These are phyloP conservation scores for Adelosebastes latens DNA, from an alignment of 2,797 vertebrate species.

Conservation along the genomic window DNA sequence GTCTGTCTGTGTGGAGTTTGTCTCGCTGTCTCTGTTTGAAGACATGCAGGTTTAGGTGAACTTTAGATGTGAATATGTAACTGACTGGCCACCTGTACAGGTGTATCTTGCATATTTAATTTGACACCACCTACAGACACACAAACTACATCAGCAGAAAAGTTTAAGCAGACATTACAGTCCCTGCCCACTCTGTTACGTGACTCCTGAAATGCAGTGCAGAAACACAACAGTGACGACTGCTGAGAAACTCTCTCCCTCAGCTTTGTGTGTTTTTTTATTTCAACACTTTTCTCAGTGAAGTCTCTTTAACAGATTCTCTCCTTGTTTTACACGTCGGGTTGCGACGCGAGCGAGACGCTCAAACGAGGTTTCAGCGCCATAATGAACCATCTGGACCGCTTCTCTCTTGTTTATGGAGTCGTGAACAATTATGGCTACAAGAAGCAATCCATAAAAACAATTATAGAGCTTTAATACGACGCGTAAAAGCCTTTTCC, in stretches of 20 bases:
- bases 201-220: neutral
- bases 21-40: neutral
- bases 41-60: neutral
- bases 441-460: constrained; percentile 56
- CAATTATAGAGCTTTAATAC: constrained; percentile 41
- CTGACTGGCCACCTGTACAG: neutral
- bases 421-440: constrained; percentile 50
- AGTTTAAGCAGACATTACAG: neutral
- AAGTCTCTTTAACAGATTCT: constrained; percentile 11
- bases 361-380: neutral
- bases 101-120: neutral
- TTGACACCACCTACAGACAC: neutral
- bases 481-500: constrained; percentile 20
- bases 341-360: neutral
- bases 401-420: constrained; percentile 35
- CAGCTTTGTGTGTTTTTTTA: neutral
- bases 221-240: neutral
- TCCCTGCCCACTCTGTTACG: neutral
- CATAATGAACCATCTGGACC: constrained; percentile 19
- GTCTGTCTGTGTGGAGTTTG: neutral
- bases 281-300: neutral
- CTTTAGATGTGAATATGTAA: neutral
- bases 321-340: constrained; percentile 5
- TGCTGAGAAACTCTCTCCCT: neutral
- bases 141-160: neutral